A percentile compares a stretch with the other conserved stretches of the same genome.
These are phyloP conservation scores for Turnix velox DNA, from an alignment of 2,113 vertebrate genomes.

Conservation along the genomic window DNA sequence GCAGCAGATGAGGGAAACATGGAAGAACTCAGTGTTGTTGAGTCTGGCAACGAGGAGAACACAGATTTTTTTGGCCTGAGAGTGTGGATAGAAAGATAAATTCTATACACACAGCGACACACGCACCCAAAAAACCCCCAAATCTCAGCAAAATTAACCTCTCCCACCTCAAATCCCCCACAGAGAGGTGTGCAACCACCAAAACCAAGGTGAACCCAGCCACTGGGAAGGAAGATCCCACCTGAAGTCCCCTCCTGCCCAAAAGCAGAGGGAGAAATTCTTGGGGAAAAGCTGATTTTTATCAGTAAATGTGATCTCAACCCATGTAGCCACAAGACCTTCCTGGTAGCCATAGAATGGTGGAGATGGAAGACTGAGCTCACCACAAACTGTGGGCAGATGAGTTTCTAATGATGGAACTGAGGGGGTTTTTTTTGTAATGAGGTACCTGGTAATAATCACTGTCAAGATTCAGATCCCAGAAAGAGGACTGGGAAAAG, in stretches of 20 bases:
- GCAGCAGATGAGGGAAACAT: not conserved
- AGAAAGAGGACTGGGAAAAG: not conserved
- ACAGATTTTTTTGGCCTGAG: not conserved
- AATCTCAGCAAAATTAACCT: not conserved
- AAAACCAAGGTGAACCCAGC: rapidly evolving
- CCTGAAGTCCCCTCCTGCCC: not conserved
- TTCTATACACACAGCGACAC: not conserved
- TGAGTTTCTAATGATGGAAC: rapidly evolving
- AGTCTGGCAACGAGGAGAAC: not conserved
- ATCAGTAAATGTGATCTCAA: not conserved
- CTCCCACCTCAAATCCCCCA: too few relatives aligned
- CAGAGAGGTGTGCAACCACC: rapidly evolving
- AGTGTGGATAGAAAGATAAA: not conserved
- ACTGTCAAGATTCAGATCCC: not conserved
- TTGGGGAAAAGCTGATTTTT: not conserved
- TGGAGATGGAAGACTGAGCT: not conserved
- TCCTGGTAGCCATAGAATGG: not conserved
- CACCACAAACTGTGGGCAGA: rapidly evolving
- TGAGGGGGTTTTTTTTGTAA: not conserved
- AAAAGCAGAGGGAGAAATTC: not conserved
- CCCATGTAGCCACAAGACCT: rapidly evolving
- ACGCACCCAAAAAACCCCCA: not conserved
- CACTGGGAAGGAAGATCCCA: not conserved
- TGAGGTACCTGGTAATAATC: not conserved
- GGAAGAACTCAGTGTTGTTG: slow-evolving; percentile 23